Evolutionary conservation across 2,113 vertebrate genomes (phyloP).

Genomic region (Hiodon alosoides): DNA sequence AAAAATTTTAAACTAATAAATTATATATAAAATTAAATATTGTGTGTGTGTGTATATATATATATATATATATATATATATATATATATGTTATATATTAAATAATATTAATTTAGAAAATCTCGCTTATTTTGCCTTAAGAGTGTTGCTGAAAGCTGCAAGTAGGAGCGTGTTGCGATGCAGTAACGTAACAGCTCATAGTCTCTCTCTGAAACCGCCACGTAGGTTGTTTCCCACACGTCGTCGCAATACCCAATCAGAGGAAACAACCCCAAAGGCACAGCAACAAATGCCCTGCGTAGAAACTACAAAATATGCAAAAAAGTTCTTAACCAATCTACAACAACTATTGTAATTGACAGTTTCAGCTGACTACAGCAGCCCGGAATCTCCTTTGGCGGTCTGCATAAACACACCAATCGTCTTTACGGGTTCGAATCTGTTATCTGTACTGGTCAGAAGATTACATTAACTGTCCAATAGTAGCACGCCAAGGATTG

Average conservation of each 20-base stretch:
- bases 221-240: constrained; percentile 24
- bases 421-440: not conserved
- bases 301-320: not conserved
- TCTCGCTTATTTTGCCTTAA: too few relatives aligned
- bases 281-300: constrained; percentile 18
- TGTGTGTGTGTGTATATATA: too few relatives aligned
- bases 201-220: constrained; percentile 23
- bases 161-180: not conserved
- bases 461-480: not conserved
- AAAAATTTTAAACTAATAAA: too few relatives aligned
- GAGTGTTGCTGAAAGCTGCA: too few relatives aligned
- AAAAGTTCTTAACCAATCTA: not conserved
- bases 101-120: too few relatives aligned
- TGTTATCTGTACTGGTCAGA: not conserved
- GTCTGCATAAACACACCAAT: constrained; percentile 37
- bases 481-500: not conserved
- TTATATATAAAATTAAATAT: too few relatives aligned
- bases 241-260: constrained; percentile 17
- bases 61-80: too few relatives aligned
- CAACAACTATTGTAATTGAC: constrained; percentile 50
- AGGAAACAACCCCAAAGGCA: not conserved
- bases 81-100: too few relatives aligned
- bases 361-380: constrained; percentile 23
- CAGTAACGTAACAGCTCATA: not conserved
- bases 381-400: not conserved